Percentiles rank a stretch among this genome's conserved stretches.
phyloP scores from a whole-genome alignment of 2,113 vertebrate species.

The Sapajus apella region DNA sequence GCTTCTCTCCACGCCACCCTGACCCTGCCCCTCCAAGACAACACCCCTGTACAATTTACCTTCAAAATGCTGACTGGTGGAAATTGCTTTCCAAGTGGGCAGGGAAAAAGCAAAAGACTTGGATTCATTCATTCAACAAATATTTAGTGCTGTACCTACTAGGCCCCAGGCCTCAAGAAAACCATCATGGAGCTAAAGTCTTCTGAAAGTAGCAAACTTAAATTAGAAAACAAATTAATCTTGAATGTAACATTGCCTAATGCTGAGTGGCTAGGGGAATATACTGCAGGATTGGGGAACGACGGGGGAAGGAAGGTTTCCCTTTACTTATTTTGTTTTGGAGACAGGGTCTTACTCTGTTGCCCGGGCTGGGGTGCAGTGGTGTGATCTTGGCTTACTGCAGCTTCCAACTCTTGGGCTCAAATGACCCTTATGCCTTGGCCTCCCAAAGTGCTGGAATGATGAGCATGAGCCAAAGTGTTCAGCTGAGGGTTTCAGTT shows the following conservation, averaged over 20 bases:
- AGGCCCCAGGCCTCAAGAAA: not conserved
- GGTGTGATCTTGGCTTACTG: too few species aligned
- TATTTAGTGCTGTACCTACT: not conserved
- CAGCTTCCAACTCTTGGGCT: too few species aligned
- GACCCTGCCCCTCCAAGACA: not conserved
- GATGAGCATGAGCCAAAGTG: too few species aligned
- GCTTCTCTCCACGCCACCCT: too few species aligned
- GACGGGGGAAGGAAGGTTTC: not conserved
- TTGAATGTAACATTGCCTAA: rapidly evolving
- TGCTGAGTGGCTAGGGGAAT: not conserved
- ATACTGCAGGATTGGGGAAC: not conserved
- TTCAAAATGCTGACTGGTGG: not conserved
- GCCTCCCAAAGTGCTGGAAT: too few species aligned
- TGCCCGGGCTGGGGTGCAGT: too few species aligned
- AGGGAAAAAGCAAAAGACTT: not conserved
- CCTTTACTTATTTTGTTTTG: too few species aligned
- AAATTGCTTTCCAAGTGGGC: not conserved
- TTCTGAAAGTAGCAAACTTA: not conserved
- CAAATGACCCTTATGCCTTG: too few species aligned
- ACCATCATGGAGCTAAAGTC: not conserved
- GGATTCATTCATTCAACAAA: not conserved
- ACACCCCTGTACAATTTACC: not conserved
- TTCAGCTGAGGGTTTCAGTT: not conserved
- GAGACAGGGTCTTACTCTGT: too few species aligned
- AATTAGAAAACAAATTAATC: not conserved